A percentile compares a stretch with the other conserved stretches of the same genome.
These are phyloP conservation scores for Macquaria ambigua DNA, from an alignment of 2,113 vertebrate genomes.

Conservation along the genomic window DNA sequence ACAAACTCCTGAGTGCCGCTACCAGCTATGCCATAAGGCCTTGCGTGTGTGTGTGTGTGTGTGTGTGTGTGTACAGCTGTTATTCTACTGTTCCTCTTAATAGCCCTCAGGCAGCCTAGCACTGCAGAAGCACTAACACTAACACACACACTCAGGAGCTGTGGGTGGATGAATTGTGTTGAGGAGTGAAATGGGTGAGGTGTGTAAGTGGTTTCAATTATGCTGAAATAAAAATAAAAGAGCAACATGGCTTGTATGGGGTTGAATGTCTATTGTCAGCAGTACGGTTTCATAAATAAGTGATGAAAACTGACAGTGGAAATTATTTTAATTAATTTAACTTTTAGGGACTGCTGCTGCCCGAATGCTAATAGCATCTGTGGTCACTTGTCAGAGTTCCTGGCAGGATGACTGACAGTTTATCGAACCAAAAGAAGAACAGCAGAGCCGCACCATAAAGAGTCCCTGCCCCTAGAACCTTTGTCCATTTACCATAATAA, in stretches of 20 bases:
- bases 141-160: constrained; percentile 22
- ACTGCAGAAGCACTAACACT: constrained; percentile 26
- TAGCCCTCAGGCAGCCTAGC: constrained; percentile 62
- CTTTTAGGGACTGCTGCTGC: not conserved
- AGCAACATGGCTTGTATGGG: not conserved
- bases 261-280: constrained; percentile 1
- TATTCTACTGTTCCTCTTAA: constrained; percentile 59
- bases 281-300: not conserved
- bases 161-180: constrained; percentile 43
- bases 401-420: not conserved
- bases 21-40: constrained; percentile 56
- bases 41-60: constrained; percentile 24
- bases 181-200: constrained; percentile 35
- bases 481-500: not conserved
- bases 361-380: not conserved
- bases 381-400: not conserved
- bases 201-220: constrained; percentile 59
- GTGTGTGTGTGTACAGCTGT: constrained; percentile 66
- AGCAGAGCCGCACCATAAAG: not conserved
- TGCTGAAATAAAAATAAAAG: constrained; percentile 28
- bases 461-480: not conserved
- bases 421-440: not conserved
- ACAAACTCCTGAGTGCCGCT: constrained; percentile 58
- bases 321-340: not conserved
- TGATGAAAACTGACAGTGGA: not conserved